Percentiles rank a stretch among this genome's conserved stretches.
Evolutionary conservation across 2,797 vertebrate genomes (phyloP).

Genomic region (Coluber constrictor): DNA sequence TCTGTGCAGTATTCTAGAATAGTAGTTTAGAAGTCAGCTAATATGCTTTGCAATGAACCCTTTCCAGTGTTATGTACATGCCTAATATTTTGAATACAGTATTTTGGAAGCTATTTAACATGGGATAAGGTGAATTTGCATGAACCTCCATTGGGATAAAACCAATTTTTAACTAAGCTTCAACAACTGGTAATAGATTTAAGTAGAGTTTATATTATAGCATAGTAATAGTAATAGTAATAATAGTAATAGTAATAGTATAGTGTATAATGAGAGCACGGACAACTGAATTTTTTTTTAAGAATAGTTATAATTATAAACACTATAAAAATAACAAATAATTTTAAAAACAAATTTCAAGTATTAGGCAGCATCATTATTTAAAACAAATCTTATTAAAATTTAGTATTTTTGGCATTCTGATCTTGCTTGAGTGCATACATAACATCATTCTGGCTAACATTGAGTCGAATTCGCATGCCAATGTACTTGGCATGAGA

Average conservation of each 20-base stretch:
- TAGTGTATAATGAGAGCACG: not conserved
- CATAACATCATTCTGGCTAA: constrained; percentile 88
- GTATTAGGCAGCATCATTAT: constrained; percentile 10
- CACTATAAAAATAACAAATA: constrained; percentile 10
- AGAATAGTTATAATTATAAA: constrained; percentile 1
- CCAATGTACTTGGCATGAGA: constrained; percentile 81
- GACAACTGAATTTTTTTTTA: not conserved
- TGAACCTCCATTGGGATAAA: not conserved
- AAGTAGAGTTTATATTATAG: not conserved
- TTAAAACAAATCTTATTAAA: constrained; percentile 33
- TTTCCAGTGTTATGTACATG: not conserved
- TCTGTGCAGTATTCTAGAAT: not conserved
- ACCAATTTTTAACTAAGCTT: not conserved
- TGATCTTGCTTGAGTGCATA: constrained; percentile 81
- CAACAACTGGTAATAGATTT: not conserved
- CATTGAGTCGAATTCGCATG: constrained; percentile 85
- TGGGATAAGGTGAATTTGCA: not conserved
- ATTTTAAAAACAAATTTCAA: constrained; percentile 13
- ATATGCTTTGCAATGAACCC: not conserved
- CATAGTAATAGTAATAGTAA: too few relatives aligned
- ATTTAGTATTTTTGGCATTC: constrained; percentile 47
- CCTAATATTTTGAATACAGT: not conserved
- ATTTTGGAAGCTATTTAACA: not conserved
- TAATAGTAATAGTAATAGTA: too few relatives aligned
- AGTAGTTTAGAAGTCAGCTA: not conserved